Base-by-base conservation (phyloP, 2,797 vertebrate species). In the Diceros bicornis region DNA sequence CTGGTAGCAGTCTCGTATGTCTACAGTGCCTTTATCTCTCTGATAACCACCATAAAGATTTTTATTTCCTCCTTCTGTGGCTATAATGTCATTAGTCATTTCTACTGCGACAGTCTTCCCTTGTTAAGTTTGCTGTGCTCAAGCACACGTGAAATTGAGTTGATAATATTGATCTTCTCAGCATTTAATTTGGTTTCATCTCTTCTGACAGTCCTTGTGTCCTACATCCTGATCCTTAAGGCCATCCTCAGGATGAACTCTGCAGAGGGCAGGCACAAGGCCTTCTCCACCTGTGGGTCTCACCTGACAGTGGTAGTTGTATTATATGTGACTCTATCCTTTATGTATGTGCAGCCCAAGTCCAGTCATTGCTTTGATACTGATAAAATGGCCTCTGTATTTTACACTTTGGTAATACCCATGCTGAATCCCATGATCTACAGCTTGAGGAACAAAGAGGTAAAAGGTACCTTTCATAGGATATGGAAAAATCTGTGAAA, bases 371-470 rank as follows among this genome's bases (percentile, higher is more conserved):
- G 92, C 23, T 94, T 96, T 8, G 71, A 96, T 12, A 83, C 25
- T 52, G 96, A 96, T 55, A 94, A 94, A 77, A 89, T 94, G 47
- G 89, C 62, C 25, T 96, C 96, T 50, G 77, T 78, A 4, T 96
- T 96, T 89, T 96, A 92, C 5, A 94, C 92, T 2, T 21, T 96
- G 34, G 50, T 96, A 7, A 96, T 92, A 11, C 89, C 89, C 27
- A 78, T 94, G 96, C 32, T 94, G 84, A 96, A 94, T 25, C 84
- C 93, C 47, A 12, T 94, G 29, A 96, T 96, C 25, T 96, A 96
- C 3, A 96, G 96, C 12, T 77, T 96, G 41, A 96, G 89, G 27
- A 96, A 94, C 62, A 94, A 78, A n/a, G 89, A 96, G 4, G 93
- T 89, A 6, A 94, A 92, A 89, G 44, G 32, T 75, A 66, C 94